Base-by-base conservation (phyloP, 2,797 vertebrate species). In the Sternarchorhynchus goeldii region DNA sequence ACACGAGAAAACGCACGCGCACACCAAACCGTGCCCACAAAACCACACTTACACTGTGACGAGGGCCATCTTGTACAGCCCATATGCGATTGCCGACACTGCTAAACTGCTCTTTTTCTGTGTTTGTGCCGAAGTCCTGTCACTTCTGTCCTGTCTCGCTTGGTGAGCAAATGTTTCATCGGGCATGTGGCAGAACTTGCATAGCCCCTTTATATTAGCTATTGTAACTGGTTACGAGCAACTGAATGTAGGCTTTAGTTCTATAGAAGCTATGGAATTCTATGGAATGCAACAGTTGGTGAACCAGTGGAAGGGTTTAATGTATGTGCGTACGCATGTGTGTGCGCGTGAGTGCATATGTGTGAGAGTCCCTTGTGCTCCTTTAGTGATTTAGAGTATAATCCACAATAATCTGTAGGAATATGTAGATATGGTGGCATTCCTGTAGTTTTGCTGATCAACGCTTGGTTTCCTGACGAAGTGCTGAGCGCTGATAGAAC, bases 271-370 rank as follows among this genome's bases (percentile, higher is more conserved):
- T n/a, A 25, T 25, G 25, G 25, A 25, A 25, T 25, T 25, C 25
- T 25, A 25, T 25, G 18, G 68, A 76, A 76, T 50, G 63, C 66
- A 82, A 73, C 83, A 82, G 76, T 63, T 81, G 83, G 78, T 78
- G 77, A 64, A 72, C 72, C 4, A 7, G 31, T 79, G 56, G 63
- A 21, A 2, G 75, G 45, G 31, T 75, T 16, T 55, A 25, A 29
- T 58, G 62, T 73, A 64, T 59, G 73, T 82, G 77, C 34, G 75
- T 57, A 58, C 80, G 77, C 77, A 31, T 82, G 81, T 73, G 57
- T 62, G 76, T 36, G 8, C n/a, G 21, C 34, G 6, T 57, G 20
- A 14, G n/a, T 31, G 41, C 53, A 56, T 34, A 45, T 64, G 59
- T 74, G 59, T 56, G 75, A 58, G 65, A 69, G 29, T 69, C 55